A percentile compares a stretch with the other conserved stretches of the same genome.
These are phyloP conservation scores for Trachelus troglodyta DNA, from an alignment of 2,888 invertebrate genomes.

Conservation along the genomic window DNA sequence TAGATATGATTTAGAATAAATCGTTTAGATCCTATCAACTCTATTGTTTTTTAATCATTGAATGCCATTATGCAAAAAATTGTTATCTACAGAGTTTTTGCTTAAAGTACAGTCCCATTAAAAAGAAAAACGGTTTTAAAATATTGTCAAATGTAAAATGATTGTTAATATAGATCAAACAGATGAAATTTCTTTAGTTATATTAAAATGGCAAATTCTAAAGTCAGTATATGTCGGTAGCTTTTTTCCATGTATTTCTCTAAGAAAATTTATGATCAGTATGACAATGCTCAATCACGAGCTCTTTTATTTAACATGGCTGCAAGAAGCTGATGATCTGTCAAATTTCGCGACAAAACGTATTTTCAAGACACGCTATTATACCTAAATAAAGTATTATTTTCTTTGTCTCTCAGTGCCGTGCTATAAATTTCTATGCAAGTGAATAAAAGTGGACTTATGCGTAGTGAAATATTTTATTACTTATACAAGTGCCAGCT, in stretches of 20 bases:
- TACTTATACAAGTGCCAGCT: background rate
- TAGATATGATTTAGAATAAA: background rate
- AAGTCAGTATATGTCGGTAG: background rate
- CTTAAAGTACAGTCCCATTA: background rate
- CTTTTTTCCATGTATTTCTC: background rate
- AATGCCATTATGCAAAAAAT: background rate
- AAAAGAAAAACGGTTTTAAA: background rate
- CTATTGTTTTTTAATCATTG: background rate
- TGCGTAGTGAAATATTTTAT: background rate
- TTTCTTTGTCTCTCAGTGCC: background rate
- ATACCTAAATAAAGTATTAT: background rate
- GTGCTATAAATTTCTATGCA: background rate
- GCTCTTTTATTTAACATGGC: constrained; percentile 2
- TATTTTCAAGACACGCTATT: background rate
- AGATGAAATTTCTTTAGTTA: background rate
- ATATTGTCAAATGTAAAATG: background rate
- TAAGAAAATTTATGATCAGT: background rate
- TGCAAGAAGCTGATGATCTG: constrained; percentile 18
- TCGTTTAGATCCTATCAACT: background rate
- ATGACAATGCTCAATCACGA: background rate
- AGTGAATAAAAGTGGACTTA: background rate
- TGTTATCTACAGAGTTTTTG: background rate
- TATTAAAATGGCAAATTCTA: background rate
- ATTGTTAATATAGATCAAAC: background rate
- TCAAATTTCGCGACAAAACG: constrained; percentile 2